Conservation (phyloP, 2,888 invertebrate genomes). For the Diarsia mendica region DNA sequence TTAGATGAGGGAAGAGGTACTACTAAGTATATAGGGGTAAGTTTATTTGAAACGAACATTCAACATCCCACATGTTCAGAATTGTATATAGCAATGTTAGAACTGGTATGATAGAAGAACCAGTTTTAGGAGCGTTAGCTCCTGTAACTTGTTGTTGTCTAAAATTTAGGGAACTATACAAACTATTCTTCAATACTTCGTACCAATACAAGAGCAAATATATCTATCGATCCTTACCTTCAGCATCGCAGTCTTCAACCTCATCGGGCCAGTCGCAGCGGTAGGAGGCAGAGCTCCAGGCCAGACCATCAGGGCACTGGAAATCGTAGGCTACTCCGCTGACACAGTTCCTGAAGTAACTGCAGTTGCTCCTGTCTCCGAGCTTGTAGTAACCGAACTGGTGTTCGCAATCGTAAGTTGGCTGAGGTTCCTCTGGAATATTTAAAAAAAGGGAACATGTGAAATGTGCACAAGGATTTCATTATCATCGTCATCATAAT, state of each 20-base stretch:
- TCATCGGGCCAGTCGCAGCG: slow-evolving; percentile 97
- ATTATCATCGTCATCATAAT: background rate
- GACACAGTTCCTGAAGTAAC: slow-evolving; percentile 95
- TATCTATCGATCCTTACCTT: slow-evolving; percentile 88
- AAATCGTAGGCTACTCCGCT: slow-evolving; percentile 93
- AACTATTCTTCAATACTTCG: background rate
- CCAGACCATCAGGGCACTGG: slow-evolving; percentile 95
- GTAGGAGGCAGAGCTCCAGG: slow-evolving; percentile 93
- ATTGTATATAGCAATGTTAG: too few relatives aligned
- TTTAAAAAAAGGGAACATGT: background rate
- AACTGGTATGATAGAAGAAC: background rate
- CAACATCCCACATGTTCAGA: too few relatives aligned
- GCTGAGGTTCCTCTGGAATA: slow-evolving; percentile 92
- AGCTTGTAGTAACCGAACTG: slow-evolving; percentile 95
- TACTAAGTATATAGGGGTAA: background rate
- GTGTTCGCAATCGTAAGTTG: slow-evolving; percentile 95
- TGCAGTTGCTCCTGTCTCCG: slow-evolving; percentile 92
- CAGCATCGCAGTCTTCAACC: slow-evolving; percentile 94
- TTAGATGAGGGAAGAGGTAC: background rate
- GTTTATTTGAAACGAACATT: background rate
- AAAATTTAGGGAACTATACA: background rate
- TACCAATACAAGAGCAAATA: background rate
- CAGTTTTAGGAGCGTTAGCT: too few relatives aligned
- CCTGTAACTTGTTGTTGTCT: background rate
- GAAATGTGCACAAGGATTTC: background rate